These are phyloP conservation scores for Eilema sororculum DNA, from an alignment of 2,888 invertebrate species.

Conservation along the genomic window DNA sequence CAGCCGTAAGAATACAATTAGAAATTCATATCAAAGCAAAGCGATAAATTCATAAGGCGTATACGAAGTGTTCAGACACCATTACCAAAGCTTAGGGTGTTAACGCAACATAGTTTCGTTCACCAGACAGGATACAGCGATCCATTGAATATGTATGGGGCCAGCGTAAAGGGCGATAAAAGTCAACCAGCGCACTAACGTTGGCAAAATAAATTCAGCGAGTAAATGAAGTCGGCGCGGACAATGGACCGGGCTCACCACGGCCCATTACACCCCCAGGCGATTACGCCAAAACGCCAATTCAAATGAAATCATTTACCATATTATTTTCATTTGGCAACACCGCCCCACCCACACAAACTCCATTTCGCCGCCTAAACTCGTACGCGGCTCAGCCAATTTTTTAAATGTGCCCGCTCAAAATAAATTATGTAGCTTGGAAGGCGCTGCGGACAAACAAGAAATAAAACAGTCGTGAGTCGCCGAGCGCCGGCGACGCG, in stretches of 20 bases:
- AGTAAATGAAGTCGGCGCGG: constrained; percentile 75
- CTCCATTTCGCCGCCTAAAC: constrained; percentile 79
- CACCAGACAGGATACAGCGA: constrained; percentile 64
- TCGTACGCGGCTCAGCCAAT: constrained; percentile 77
- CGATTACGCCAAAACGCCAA: constrained; percentile 74
- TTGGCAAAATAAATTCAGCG: constrained; percentile 72
- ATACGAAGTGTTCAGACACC: constrained; percentile 43
- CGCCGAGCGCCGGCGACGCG: constrained; percentile 48
- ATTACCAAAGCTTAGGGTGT: constrained; percentile 54
- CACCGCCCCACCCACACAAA: constrained; percentile 66
- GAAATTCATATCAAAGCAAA: constrained; percentile 8
- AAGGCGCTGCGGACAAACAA: constrained; percentile 79
- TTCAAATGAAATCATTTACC: constrained; percentile 75
- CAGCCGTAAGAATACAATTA: not conserved
- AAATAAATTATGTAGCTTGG: constrained; percentile 86
- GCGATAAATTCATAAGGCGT: constrained; percentile 19
- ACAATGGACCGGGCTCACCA: constrained; percentile 73
- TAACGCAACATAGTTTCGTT: constrained; percentile 61
- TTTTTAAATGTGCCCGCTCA: constrained; percentile 85
- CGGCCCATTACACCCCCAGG: constrained; percentile 77
- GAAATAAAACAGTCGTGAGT: constrained; percentile 80
- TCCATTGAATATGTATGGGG: constrained; percentile 77
- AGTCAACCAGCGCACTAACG: constrained; percentile 68
- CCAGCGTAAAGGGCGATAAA: constrained; percentile 71
- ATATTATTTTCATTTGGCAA: constrained; percentile 76